Conservation (phyloP, 2,888 invertebrate species). For the Monoplex corrugatus region DNA sequence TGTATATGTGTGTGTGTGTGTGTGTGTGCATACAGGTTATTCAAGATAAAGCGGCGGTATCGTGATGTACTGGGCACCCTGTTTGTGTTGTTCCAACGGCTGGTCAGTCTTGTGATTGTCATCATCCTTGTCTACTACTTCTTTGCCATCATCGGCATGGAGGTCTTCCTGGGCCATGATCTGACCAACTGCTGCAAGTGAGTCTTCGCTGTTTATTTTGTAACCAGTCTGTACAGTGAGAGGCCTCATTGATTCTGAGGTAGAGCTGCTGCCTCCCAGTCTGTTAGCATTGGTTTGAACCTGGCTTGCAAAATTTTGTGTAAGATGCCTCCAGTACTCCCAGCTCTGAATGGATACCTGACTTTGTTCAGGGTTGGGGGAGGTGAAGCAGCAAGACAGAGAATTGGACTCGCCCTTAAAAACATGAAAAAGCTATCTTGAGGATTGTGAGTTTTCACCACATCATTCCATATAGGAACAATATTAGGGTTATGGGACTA, state of each 20-base stretch:
- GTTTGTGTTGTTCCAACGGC: slow-evolving; percentile 90
- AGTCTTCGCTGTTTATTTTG: slow-evolving; percentile 79
- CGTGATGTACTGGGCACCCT: slow-evolving; percentile 92
- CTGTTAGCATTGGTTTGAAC: too few species aligned
- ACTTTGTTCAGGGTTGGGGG: too few species aligned
- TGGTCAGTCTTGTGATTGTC: slow-evolving; percentile 91
- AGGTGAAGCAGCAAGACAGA: too few species aligned
- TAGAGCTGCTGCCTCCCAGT: background rate
- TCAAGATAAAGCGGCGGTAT: slow-evolving; percentile 91
- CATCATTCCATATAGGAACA: too few species aligned
- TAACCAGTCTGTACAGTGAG: background rate
- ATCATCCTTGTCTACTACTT: slow-evolving; percentile 90
- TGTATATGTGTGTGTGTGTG: slow-evolving; percentile 27
- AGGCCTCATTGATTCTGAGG: background rate
- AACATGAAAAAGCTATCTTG: too few species aligned
- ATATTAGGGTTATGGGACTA: too few species aligned
- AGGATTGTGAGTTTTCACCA: too few species aligned
- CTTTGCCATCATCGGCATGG: slow-evolving; percentile 95
- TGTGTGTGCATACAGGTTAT: slow-evolving; percentile 80
- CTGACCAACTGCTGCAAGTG: slow-evolving; percentile 92
- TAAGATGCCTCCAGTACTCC: too few species aligned
- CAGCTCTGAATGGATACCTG: too few species aligned
- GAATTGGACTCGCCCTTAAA: too few species aligned
- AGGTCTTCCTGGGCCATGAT: slow-evolving; percentile 89
- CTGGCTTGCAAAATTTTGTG: too few species aligned